These are phyloP conservation scores for Aphelocoma californica DNA, from an alignment of 2,797 vertebrate genomes.

Conservation along the genomic window DNA sequence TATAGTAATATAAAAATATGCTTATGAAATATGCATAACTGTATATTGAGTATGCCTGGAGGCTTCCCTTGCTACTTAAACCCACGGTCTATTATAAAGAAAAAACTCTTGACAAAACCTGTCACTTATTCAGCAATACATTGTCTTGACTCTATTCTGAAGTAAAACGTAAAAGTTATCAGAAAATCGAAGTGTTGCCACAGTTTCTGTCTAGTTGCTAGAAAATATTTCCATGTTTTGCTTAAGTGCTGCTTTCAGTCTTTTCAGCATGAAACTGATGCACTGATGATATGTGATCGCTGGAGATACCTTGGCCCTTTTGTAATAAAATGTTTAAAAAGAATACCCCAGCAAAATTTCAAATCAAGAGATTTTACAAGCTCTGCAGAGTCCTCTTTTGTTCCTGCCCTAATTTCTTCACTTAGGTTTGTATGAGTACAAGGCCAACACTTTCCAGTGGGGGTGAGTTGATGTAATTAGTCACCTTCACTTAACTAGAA, in stretches of 20 bases:
- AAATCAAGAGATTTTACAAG: background rate
- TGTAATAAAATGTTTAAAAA: background rate
- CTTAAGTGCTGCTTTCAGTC: conserved; percentile 22
- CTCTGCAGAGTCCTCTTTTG: background rate
- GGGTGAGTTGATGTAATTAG: background rate
- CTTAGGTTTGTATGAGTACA: background rate
- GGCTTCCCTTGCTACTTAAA: background rate
- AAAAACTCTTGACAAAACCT: background rate
- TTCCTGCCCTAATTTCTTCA: background rate
- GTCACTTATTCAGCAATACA: background rate
- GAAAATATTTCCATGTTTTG: conserved; percentile 34
- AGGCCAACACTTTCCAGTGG: background rate
- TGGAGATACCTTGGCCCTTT: background rate
- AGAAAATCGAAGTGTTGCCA: background rate
- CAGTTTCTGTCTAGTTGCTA: conserved; percentile 7
- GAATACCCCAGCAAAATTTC: background rate
- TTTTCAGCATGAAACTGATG: conserved; percentile 2
- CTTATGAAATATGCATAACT: background rate
- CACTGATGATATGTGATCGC: background rate
- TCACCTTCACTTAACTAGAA: conserved; percentile 4
- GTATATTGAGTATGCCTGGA: background rate
- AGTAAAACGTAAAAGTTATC: background rate
- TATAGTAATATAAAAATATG: background rate
- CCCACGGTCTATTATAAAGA: background rate
- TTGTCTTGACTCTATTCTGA: background rate